Evolutionary conservation across 2,113 vertebrate genomes (phyloP).

Genomic region (Triplophysa rosa): DNA sequence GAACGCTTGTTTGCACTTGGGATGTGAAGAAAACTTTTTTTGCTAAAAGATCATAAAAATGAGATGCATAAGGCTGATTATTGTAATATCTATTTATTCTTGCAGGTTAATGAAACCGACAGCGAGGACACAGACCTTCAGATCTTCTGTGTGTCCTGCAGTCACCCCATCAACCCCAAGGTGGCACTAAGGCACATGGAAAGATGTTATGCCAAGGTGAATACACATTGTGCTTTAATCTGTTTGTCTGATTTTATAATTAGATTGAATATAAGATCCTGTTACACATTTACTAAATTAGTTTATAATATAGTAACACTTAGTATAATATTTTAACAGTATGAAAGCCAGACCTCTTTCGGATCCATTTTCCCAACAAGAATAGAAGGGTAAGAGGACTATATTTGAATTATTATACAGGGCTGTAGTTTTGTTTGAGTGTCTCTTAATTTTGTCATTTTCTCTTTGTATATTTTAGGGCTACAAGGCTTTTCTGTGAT

Average conservation of each 20-base stretch:
- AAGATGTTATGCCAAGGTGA: slow-evolving; percentile 91
- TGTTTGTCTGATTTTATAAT: not conserved
- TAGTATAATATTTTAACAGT: slow-evolving; percentile 69
- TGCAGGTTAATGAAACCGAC: slow-evolving; percentile 85
- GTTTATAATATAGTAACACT: not conserved
- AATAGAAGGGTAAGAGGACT: slow-evolving; percentile 85
- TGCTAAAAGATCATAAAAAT: too few relatives aligned
- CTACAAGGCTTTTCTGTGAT: slow-evolving; percentile 90
- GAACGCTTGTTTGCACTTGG: too few relatives aligned
- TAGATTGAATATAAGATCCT: not conserved
- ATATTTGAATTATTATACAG: not conserved
- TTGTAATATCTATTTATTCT: not conserved
- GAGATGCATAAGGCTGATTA: not conserved
- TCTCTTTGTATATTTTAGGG: slow-evolving; percentile 65
- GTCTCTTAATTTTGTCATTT: not conserved
- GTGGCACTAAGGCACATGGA: slow-evolving; percentile 92
- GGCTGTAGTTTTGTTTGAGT: not conserved
- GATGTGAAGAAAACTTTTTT: too few relatives aligned
- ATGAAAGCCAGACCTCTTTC: slow-evolving; percentile 93
- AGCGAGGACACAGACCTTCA: slow-evolving; percentile 90
- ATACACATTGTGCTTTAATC: too few relatives aligned
- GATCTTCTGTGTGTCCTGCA: slow-evolving; percentile 93
- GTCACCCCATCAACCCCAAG: slow-evolving; percentile 91
- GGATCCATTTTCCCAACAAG: slow-evolving; percentile 93
- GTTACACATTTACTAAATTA: not conserved